Percentiles rank a stretch among this genome's conserved stretches.
These are phyloP conservation scores for Ips typographus DNA, from an alignment of 1,140 invertebrate species.

Conservation along the genomic window DNA sequence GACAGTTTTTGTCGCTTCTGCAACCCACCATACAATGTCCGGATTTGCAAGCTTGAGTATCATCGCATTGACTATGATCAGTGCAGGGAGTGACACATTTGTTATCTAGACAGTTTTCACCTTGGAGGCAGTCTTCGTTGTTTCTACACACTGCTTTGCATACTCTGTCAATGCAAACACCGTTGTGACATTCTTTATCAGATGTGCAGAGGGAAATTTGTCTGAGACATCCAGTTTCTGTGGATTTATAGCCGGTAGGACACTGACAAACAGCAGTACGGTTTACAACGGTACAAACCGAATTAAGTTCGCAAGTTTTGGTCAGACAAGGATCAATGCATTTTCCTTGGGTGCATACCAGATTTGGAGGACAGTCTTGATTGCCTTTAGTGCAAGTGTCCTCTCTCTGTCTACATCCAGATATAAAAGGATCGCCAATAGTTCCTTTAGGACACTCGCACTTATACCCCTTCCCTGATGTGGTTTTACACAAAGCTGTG, in stretches of 20 bases:
- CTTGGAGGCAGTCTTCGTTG: conserved; percentile 73
- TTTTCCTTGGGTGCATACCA: conserved; percentile 68
- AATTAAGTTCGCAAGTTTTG: conserved; percentile 71
- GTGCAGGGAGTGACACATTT: conserved; percentile 76
- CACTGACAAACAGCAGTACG: conserved; percentile 76
- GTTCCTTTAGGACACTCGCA: conserved; percentile 76
- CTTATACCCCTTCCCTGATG: conserved; percentile 61
- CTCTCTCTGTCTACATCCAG: conserved; percentile 75
- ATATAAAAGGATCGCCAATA: conserved; percentile 72
- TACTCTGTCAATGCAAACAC: conserved; percentile 77
- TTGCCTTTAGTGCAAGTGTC: conserved; percentile 70
- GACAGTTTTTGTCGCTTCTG: conserved; percentile 78
- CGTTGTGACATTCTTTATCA: conserved; percentile 76
- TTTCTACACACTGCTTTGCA: conserved; percentile 81
- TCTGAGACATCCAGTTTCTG: conserved; percentile 70
- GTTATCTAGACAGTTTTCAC: conserved; percentile 77
- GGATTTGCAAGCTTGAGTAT: conserved; percentile 75
- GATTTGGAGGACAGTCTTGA: conserved; percentile 71
- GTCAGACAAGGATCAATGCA: conserved; percentile 78
- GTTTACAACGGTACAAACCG: conserved; percentile 73
- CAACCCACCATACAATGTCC: conserved; percentile 81
- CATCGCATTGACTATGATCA: conserved; percentile 76
- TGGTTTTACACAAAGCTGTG: conserved; percentile 75
- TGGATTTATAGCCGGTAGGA: conserved; percentile 67
- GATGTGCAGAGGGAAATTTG: conserved; percentile 62